phyloP scores from a whole-genome alignment of 2,113 vertebrate species.

The Fregata magnificens region DNA sequence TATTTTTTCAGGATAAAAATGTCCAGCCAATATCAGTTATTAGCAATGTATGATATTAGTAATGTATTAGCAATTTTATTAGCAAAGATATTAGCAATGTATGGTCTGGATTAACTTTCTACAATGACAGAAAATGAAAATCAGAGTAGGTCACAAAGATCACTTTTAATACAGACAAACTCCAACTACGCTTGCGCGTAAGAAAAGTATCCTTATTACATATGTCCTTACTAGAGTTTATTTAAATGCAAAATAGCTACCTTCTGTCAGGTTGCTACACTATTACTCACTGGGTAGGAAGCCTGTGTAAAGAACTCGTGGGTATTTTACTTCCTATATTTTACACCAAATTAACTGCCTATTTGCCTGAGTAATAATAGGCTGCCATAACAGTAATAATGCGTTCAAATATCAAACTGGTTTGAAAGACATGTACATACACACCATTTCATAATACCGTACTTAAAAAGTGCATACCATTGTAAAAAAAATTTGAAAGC shows the following conservation, averaged over 20 bases:
- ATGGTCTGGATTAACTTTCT: background rate
- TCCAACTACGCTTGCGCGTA: background rate
- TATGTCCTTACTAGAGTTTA: background rate
- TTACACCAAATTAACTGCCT: background rate
- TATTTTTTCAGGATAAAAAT: background rate
- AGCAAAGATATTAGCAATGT: background rate
- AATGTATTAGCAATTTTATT: background rate
- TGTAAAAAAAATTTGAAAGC: background rate
- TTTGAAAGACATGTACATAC: background rate
- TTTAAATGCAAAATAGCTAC: constrained; percentile 20
- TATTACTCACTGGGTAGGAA: background rate
- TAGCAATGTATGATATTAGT: background rate
- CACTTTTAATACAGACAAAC: background rate
- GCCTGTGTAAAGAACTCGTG: background rate
- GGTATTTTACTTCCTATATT: background rate
- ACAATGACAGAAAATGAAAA: background rate
- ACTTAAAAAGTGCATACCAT: background rate
- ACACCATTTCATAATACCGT: background rate
- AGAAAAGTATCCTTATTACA: background rate
- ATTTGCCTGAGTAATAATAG: constrained; percentile 7
- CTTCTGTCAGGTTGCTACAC: background rate
- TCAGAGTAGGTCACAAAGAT: background rate
- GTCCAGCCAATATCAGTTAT: fast-evolving
- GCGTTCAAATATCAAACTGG: background rate
- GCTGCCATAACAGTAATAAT: background rate